A percentile compares a stretch with the other conserved stretches of the same genome.
These are phyloP conservation scores for Teleopsis dalmanni DNA, from an alignment of 1,140 invertebrate genomes.

Conservation along the genomic window DNA sequence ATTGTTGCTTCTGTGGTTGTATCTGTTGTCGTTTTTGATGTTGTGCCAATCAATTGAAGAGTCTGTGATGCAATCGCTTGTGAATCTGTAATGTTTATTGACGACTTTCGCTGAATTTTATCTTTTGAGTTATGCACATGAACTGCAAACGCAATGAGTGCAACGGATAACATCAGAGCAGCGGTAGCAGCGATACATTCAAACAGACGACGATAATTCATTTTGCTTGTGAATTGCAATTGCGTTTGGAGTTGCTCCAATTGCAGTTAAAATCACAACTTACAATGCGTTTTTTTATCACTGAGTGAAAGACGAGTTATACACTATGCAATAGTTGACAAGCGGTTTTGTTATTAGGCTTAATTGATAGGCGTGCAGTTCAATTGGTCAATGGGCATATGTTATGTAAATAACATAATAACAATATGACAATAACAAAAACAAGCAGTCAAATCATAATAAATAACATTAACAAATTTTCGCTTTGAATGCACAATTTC, in stretches of 20 bases:
- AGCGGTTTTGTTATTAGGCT: too few species aligned
- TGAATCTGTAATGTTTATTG: neutral
- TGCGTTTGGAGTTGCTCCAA: neutral
- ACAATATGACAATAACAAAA: too few species aligned
- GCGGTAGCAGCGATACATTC: conserved; percentile 3
- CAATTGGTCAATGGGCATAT: too few species aligned
- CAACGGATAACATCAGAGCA: conserved; percentile 1
- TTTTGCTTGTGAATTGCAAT: neutral
- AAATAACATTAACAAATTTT: too few species aligned
- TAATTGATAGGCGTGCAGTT: too few species aligned
- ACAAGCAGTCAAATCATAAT: too few species aligned
- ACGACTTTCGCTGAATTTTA: neutral
- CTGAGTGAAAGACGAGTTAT: too few species aligned
- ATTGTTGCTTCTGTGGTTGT: neutral
- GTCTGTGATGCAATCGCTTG: neutral
- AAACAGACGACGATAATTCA: conserved; percentile 8
- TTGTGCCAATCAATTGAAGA: conserved; percentile 4
- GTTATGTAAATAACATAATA: too few species aligned
- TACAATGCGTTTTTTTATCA: neutral
- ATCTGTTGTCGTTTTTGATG: neutral
- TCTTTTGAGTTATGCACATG: neutral
- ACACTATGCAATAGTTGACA: too few species aligned
- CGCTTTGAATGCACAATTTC: too few species aligned
- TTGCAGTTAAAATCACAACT: neutral
- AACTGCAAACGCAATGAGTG: conserved; percentile 7